Evolutionary conservation across 2,113 vertebrate genomes (phyloP).

Genomic region (Protobothrops mucrosquamatus): DNA sequence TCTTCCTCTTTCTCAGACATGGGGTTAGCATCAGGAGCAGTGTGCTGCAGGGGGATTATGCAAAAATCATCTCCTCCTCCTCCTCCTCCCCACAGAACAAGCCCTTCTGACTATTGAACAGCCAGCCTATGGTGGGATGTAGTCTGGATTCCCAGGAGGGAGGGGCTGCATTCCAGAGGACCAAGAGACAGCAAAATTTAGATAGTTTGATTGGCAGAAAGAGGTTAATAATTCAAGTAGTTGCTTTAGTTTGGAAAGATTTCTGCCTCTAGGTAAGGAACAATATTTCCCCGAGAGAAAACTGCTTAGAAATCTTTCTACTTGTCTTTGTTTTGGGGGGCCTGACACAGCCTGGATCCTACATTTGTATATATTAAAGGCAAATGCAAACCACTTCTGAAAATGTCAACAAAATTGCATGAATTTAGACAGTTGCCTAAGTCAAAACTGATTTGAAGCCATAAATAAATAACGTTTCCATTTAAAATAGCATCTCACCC

Average conservation of each 20-base stretch:
- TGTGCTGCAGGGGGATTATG: background rate
- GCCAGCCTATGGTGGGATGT: background rate
- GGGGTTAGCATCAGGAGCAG: background rate
- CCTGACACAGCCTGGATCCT: background rate
- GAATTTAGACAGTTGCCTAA: background rate
- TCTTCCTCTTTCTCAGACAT: background rate
- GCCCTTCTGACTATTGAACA: background rate
- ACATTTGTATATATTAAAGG: background rate
- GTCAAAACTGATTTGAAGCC: background rate
- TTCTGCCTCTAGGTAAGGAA: too few species aligned
- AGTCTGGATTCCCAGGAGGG: background rate
- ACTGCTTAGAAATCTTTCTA: background rate
- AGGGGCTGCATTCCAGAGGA: too few species aligned
- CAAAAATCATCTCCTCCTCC: background rate
- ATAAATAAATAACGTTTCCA: background rate
- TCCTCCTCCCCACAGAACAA: background rate
- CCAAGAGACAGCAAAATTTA: background rate
- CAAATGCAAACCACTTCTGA: background rate
- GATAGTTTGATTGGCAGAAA: background rate
- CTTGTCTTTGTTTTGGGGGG: background rate
- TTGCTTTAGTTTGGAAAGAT: too few species aligned
- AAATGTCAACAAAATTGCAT: background rate
- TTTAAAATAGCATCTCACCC: background rate
- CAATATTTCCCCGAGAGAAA: background rate
- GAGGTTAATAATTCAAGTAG: background rate